Base-by-base conservation (phyloP, 2,888 invertebrate species). In the Aphidius colemani region DNA sequence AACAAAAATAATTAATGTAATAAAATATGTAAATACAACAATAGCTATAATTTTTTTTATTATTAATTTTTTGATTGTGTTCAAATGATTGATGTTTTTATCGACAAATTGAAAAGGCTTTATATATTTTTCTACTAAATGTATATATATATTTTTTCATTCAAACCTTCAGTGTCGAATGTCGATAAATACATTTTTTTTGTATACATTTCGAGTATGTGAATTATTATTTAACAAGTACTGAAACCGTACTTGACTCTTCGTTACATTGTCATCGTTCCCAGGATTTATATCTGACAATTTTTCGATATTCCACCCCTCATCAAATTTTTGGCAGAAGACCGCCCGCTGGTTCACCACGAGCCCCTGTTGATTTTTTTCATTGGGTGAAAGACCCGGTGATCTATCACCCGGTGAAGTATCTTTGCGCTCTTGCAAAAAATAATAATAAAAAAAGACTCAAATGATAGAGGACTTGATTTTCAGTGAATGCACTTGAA, bases 301-400 rank as follows among this genome's bases (percentile, higher is more conserved):
- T 30, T 43, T 13, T 44, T 45, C 11, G 53, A 53, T 46, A 49
- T 46, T 46, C 18, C 10, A 49, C 59, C 53, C 18, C 8, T 9
- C 6, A 10, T 7, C 11, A 40, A 43, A 30, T 62, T 43, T 30
- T 50, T 50, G 7, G 39, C 59, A 43, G 43, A 41, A 59, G 18
- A 30, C 40, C 59, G 50, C 53, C 59, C 59, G 59, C 63, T 63
- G 59, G 63, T 53, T 65, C 51, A 49, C 58, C 62, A 45, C 59
- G 56, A 13, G 10, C 43, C 49, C 55, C 64, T 45, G 51, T 43
- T 46, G 50, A 53, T 51, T 65, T 61, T 58, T 65, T 59, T 59
- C 65, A 49, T 61, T 65, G 61, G 53, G 43, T 59, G 40, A 53
- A 46, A 44, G 59, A 61, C 39, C 13, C 50, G 51, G 40, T 13